Base-by-base conservation (phyloP, 1,140 invertebrate genomes). In the Sitobion miscanthi region DNA sequence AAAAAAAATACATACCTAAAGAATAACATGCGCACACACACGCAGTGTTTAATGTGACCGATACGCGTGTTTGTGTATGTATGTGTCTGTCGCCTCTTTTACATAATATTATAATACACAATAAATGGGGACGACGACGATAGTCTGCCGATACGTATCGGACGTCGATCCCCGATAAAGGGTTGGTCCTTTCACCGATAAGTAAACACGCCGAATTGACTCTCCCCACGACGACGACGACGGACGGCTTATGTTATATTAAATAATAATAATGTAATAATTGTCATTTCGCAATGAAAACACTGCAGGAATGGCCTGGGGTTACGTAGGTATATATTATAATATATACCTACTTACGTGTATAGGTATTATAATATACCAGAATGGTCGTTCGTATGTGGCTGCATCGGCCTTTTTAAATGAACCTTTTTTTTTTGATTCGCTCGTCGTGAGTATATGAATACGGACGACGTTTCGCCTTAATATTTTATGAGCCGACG, bases 261-360 rank as follows among this genome's bases (percentile, higher is more conserved):
- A 77, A 77, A 77, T 77, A 77, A 77, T 77, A 77, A 83, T 83
- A 83, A 38, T 42, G 82, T 83, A 83, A 83, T 83, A 38, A 35
- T 83, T 83, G 38, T 86, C 38, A 45, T 86, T 86, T 86, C 83
- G 38, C 83, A 45, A 86, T 86, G 83, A 86, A 86, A 86, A 86
- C 42, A 45, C 38, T 25, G 23, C 25, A 47, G 38, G 21, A 42
- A 42, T 35, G 5, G 82, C 38, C 82, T n/a, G 17, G 62, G 62
- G 62, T 77, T 77, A n/a, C n/a, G 14, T 54, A 35, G 35, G 35
- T 35, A 35, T 35, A 54, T 21, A 0, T 20, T 49, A 49, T 49
- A 49, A 21, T 0, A 54, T 69, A 69, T 30, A 30, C 57, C 11
- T 77, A 77, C 62, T 69, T 77, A 17, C 62, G 4, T 17, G n/a